phyloP scores from a whole-genome alignment of 2,113 vertebrate species.

The Dendrocopos noguchii region DNA sequence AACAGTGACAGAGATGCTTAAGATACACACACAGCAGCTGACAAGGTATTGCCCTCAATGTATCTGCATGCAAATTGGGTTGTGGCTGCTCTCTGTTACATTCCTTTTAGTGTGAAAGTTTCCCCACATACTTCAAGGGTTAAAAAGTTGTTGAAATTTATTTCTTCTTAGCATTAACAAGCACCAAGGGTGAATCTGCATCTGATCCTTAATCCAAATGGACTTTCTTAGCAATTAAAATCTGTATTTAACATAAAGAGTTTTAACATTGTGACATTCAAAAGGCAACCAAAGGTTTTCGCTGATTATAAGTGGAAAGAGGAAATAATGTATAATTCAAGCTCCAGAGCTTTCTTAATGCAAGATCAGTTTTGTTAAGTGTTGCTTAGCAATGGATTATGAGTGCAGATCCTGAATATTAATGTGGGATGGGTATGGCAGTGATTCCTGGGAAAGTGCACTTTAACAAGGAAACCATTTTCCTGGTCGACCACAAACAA shows the following conservation, averaged over 20 bases:
- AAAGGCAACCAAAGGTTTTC: constrained; percentile 43
- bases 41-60: constrained; percentile 13
- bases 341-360: constrained; percentile 63
- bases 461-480: neutral
- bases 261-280: constrained; percentile 42
- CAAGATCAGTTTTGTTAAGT: constrained; percentile 73
- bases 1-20: constrained; percentile 49
- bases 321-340: constrained; percentile 70
- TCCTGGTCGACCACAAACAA: neutral
- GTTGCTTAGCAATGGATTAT: constrained; percentile 74
- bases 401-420: constrained; percentile 57
- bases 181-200: neutral
- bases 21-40: neutral
- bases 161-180: constrained; percentile 10
- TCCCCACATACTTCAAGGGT: neutral
- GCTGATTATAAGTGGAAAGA: constrained; percentile 43
- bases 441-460: neutral
- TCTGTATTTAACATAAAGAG: constrained; percentile 12
- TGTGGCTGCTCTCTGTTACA: neutral
- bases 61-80: neutral
- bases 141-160: neutral
- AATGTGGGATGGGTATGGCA: constrained; percentile 22
- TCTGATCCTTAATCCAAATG: constrained; percentile 29
- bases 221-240: constrained; percentile 46
- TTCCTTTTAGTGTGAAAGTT: neutral